A percentile compares a stretch with the other conserved stretches of the same genome.
phyloP scores from a whole-genome alignment of 1,140 invertebrate genomes.

The Bombus balteatus region DNA sequence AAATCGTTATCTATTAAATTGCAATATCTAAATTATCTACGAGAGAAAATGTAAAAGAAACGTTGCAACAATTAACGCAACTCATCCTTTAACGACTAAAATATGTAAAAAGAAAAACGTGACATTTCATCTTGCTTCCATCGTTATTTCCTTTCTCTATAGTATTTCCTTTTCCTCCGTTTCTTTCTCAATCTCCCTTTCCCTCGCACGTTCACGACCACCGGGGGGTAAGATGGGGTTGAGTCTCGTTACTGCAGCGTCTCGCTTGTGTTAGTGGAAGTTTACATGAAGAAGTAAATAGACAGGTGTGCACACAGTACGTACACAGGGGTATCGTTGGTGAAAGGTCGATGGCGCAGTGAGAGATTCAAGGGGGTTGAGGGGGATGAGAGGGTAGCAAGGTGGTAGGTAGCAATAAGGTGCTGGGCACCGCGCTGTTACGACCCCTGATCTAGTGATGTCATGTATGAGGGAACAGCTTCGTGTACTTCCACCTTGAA shows the following conservation, averaged over 20 bases:
- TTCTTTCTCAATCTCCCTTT: constrained; percentile 18
- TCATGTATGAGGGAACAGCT: constrained; percentile 48
- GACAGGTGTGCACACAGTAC: constrained; percentile 19
- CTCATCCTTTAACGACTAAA: neutral
- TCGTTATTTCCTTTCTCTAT: neutral
- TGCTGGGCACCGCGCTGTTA: constrained; percentile 78
- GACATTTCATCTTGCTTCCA: neutral
- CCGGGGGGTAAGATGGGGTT: constrained; percentile 27
- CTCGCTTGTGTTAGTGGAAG: neutral
- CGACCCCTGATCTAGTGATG: constrained; percentile 78
- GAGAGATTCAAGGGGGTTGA: constrained; percentile 36
- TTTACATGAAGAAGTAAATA: constrained; percentile 44
- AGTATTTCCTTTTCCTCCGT: neutral
- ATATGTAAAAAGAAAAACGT: neutral
- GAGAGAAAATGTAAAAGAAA: too few relatives aligned
- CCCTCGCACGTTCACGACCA: neutral
- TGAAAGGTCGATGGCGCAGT: constrained; percentile 53
- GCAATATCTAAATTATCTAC: too few relatives aligned
- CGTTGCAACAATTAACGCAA: neutral
- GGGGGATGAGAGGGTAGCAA: constrained; percentile 45
- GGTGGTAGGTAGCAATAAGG: constrained; percentile 76
- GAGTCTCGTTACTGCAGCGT: constrained; percentile 26
- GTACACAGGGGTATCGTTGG: constrained; percentile 47
- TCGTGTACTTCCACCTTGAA: neutral
- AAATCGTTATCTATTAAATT: too few relatives aligned